Evolutionary conservation across 2,888 invertebrate species (phyloP).

Genomic region (Hirtodrosophila trivittata): DNA sequence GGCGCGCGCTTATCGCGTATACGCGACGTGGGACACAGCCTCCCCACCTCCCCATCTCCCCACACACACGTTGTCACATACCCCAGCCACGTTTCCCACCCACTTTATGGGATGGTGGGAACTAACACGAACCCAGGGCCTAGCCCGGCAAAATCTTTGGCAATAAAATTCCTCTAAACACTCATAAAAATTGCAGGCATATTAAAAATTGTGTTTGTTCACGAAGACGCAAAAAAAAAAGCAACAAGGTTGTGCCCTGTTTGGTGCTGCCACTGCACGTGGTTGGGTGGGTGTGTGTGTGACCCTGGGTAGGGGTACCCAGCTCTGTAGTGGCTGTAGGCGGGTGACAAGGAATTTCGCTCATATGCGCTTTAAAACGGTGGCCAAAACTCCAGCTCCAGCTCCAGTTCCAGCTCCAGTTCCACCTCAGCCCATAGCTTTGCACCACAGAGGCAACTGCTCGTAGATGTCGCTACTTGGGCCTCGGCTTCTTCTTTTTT

Average conservation of each 20-base stretch:
- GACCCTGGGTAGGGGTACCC: slow-evolving; percentile 27
- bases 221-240: slow-evolving; percentile 55
- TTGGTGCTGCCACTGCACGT: slow-evolving; percentile 6
- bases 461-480: slow-evolving; percentile 45
- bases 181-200: slow-evolving; percentile 84
- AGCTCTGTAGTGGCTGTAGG: not conserved
- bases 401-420: too few species aligned
- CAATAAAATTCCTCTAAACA: slow-evolving; percentile 84
- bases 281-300: slow-evolving; percentile 9
- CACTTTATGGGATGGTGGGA: slow-evolving; percentile 30
- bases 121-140: slow-evolving; percentile 44
- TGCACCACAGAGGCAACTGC: too few species aligned
- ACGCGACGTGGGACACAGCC: slow-evolving; percentile 45
- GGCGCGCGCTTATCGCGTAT: slow-evolving; percentile 68
- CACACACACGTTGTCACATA: slow-evolving; percentile 3
- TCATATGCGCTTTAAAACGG: slow-evolving; percentile 68
- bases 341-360: slow-evolving; percentile 45
- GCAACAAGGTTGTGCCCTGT: slow-evolving; percentile 37
- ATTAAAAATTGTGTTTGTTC: slow-evolving; percentile 84
- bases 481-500: too few species aligned
- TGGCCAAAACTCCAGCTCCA: slow-evolving; percentile 10
- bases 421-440: not conserved
- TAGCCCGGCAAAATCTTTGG: slow-evolving; percentile 79
- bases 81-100: slow-evolving; percentile 3
- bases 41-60: not conserved